Evolutionary conservation across 2,113 vertebrate species (phyloP).

Genomic region (Corvus hawaiiensis): DNA sequence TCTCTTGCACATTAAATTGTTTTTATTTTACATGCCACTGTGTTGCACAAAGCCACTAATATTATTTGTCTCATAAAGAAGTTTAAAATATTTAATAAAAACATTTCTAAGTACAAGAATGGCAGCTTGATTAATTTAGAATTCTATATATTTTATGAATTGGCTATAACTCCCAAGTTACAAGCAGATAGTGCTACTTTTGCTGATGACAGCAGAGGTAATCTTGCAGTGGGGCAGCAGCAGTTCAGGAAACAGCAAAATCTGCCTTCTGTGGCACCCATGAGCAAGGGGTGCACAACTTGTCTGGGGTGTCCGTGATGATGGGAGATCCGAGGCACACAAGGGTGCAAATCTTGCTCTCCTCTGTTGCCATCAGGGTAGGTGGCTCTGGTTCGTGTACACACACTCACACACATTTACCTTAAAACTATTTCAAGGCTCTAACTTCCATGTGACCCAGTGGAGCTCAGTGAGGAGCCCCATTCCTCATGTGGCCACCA

Average conservation of each 20-base stretch:
- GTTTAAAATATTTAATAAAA: constrained; percentile 61
- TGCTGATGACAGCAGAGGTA: not conserved
- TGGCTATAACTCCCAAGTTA: not conserved
- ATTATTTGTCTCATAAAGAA: not conserved
- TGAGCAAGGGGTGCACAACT: not conserved
- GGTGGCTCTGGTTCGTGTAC: not conserved
- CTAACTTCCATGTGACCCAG: not conserved
- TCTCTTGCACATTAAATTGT: not conserved
- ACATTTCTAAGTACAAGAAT: not conserved
- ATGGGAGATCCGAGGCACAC: not conserved
- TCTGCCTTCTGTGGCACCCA: not conserved
- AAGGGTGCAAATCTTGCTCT: not conserved
- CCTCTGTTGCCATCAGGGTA: not conserved
- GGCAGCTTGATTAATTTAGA: not conserved
- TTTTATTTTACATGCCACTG: not conserved
- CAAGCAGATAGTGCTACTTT: not conserved
- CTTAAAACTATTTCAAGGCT: not conserved
- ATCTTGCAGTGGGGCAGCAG: not conserved
- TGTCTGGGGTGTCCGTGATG: not conserved
- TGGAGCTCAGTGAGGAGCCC: not conserved
- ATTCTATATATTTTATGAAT: not conserved
- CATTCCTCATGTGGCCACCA: not conserved
- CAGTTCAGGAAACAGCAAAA: not conserved
- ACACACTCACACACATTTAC: too few relatives aligned
- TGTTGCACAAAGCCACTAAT: not conserved